Percentiles rank a stretch among this genome's conserved stretches.
Evolutionary conservation across 1,140 invertebrate species (phyloP).

Genomic region (Octopus sinensis): DNA sequence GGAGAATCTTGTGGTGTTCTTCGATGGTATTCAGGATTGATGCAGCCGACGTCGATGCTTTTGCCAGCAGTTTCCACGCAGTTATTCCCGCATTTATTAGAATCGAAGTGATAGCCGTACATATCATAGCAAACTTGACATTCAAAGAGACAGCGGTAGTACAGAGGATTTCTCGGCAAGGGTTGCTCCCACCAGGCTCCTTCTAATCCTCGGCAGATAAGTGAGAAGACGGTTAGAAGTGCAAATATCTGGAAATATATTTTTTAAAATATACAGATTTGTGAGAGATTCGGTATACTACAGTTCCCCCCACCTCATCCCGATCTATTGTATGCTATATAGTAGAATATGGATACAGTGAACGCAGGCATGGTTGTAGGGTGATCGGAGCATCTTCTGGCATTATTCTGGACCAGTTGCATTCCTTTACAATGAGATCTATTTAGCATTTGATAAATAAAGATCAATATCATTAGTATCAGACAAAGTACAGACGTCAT

Average conservation of each 20-base stretch:
- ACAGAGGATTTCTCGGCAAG: not conserved
- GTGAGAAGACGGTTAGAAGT: not conserved
- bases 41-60: not conserved
- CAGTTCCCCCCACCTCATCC: too few relatives aligned
- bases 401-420: too few relatives aligned
- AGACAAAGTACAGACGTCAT: too few relatives aligned
- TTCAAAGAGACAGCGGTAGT: constrained; percentile 2
- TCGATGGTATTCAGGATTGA: not conserved
- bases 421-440: too few relatives aligned
- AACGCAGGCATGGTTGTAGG: too few relatives aligned
- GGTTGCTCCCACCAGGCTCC: not conserved
- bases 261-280: too few relatives aligned
- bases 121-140: constrained; percentile 2
- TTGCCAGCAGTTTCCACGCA: not conserved
- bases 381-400: too few relatives aligned
- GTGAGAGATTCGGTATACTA: too few relatives aligned
- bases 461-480: too few relatives aligned
- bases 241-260: not conserved
- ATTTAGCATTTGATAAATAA: too few relatives aligned
- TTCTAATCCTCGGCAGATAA: not conserved
- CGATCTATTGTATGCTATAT: too few relatives aligned
- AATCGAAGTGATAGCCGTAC: not conserved
- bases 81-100: not conserved
- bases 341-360: too few relatives aligned
- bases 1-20: not conserved